These are phyloP conservation scores for Tapirus indicus DNA, from an alignment of 2,797 vertebrate species.

Conservation along the genomic window DNA sequence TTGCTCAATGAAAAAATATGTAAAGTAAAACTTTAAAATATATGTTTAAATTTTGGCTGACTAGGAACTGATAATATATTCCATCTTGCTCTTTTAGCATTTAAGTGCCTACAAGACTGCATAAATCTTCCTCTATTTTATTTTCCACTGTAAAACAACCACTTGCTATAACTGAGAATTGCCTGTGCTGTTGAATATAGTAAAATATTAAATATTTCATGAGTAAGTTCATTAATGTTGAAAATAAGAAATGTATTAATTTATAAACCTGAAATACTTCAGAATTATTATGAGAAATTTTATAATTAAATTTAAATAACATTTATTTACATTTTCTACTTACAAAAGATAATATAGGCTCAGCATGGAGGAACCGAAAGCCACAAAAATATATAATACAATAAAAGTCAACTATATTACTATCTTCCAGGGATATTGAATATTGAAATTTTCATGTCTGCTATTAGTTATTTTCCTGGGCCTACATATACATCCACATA, in stretches of 20 bases:
- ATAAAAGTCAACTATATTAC: not conserved
- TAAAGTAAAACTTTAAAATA: not conserved
- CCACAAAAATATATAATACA: not conserved
- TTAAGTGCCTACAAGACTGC: slow-evolving; percentile 2
- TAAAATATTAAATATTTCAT: slow-evolving; percentile 42
- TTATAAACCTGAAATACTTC: not conserved
- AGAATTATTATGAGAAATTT: not conserved
- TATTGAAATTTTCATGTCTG: not conserved
- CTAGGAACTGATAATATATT: not conserved
- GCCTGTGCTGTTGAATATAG: not conserved
- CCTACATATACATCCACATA: not conserved
- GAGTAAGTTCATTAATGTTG: not conserved
- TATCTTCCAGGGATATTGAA: not conserved
- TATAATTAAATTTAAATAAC: not conserved
- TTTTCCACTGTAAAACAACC: not conserved
- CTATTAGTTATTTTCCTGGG: not conserved
- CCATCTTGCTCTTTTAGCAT: not conserved
- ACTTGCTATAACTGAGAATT: not conserved
- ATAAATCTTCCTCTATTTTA: not conserved
- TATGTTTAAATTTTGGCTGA: not conserved
- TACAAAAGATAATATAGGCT: not conserved
- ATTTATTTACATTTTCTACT: not conserved
- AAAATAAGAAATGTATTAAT: slow-evolving; percentile 19
- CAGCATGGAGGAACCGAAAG: not conserved
- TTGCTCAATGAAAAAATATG: not conserved